These are phyloP conservation scores for Chascanopsetta lugubris DNA, from an alignment of 2,113 vertebrate genomes.

Conservation along the genomic window DNA sequence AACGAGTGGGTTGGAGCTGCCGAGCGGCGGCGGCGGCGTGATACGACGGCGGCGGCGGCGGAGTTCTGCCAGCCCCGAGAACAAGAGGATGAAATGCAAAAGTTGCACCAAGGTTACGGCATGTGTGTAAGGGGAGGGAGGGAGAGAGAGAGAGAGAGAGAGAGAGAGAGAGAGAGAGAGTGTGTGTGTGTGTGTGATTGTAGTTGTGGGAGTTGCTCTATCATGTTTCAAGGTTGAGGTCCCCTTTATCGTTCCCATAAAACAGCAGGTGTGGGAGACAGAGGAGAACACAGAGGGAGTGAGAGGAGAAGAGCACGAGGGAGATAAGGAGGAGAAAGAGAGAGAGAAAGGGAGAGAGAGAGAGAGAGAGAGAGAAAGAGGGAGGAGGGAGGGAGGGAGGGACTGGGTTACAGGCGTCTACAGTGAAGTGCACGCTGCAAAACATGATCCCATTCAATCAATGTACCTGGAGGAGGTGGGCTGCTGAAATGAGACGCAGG, in stretches of 20 bases:
- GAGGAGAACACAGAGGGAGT: conserved; percentile 22
- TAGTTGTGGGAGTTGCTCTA: conserved; percentile 47
- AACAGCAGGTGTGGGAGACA: conserved; percentile 59
- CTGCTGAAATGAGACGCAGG: background rate
- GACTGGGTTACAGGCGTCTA: background rate
- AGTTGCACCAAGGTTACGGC: conserved; percentile 65
- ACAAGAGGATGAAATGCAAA: conserved; percentile 54
- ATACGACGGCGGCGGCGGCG: conserved; percentile 37
- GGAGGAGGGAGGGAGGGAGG: conserved; percentile 26
- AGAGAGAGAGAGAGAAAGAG: conserved; percentile 27
- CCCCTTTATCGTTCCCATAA: conserved; percentile 52
- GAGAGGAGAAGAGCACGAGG: conserved; percentile 17
- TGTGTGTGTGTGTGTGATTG: no score
- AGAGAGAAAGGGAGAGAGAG: conserved; percentile 1
- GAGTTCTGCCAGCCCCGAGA: conserved; percentile 40
- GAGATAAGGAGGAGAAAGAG: conserved; percentile 40
- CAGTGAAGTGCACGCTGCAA: background rate
- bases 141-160: no score
- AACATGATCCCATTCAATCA: background rate
- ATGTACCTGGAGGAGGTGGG: background rate
- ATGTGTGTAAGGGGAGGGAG: conserved; percentile 39
- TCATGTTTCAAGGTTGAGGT: conserved; percentile 64
- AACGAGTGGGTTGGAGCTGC: conserved; percentile 68
- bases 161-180: no score
- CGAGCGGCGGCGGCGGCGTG: conserved; percentile 52